Evolutionary conservation across 2,888 invertebrate species (phyloP), one percentile per base, ranked within the genome.

Genomic region (Aspidiotus rigidus): DNA sequence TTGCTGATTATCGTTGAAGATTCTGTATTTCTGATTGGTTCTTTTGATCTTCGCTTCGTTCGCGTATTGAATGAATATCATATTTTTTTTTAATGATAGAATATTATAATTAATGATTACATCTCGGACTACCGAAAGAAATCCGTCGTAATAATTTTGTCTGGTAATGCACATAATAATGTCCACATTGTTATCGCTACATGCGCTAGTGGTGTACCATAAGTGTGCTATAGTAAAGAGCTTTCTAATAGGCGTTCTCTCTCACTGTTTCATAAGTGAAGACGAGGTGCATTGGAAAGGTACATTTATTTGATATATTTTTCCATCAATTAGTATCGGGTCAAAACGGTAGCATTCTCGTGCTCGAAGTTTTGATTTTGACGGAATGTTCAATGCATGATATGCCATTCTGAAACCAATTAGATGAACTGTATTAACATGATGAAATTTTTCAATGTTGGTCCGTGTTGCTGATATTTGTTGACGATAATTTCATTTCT

Each of bases 381-480:
- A n/a, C n/a, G n/a, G n/a, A 28, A 28, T 28, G 28, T 28, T 28
- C 28, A 5, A 28, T 28, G 28, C 28, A 5, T 28, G 28, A 5
- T 28, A 28, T 28, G 28, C 28, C 28, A 3, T 28, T 28, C 28
- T 5, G 28, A 28, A 5, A 3, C 28, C 28, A 1, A 1, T 28
- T 28, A 5, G 5, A 28, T 28, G 28, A 5, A 28, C 49, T 49
- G 49, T 3, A 67, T 74, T 72, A 28, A 28, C 28, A 74, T 74
- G 74, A 75, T 73, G 72, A 7, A 73, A 67, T 70, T 72, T 64
- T 53, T 59, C 57, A n/a, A n/a, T n/a, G n/a, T 74, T 76, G 78
- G 77, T 78, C 78, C 74, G 77, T 78, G 77, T 78, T 78, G 74
- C 74, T 78, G 78, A 78, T 71, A 71, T 64, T 61, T 62, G 70